phyloP scores from a whole-genome alignment of 2,888 invertebrate genomes.

The Nephrotoma guestfalica region DNA sequence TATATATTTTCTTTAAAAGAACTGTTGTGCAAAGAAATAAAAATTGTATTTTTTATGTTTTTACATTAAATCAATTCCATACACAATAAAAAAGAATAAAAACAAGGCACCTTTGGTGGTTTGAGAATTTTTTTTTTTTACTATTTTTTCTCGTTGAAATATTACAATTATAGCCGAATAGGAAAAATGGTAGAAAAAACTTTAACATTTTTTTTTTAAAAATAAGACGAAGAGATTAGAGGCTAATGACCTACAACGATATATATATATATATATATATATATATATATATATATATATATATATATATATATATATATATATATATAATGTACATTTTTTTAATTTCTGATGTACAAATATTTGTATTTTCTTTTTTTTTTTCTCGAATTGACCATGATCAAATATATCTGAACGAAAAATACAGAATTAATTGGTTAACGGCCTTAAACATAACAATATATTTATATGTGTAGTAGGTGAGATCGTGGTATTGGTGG shows the following conservation, averaged over 20 bases:
- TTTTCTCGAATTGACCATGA: background rate
- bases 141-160: background rate
- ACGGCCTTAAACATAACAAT: background rate
- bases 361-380: background rate
- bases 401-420: background rate
- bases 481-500: background rate
- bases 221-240: background rate
- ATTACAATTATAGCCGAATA: background rate
- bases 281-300: background rate
- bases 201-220: background rate
- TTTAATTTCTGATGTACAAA: background rate
- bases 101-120: slow-evolving; percentile 3
- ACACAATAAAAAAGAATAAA: background rate
- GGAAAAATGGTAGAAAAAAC: background rate
- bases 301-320: background rate
- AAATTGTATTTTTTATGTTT: background rate
- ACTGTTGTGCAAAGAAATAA: background rate
- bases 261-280: background rate
- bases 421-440: background rate
- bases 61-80: background rate
- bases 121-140: slow-evolving; percentile 1
- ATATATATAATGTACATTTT: background rate
- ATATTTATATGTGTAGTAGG: background rate
- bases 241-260: background rate
- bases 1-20: background rate